Evolutionary conservation across 2,797 vertebrate species (phyloP), one percentile per base, ranked within the genome.

Genomic region (Poeciliopsis turneri): DNA sequence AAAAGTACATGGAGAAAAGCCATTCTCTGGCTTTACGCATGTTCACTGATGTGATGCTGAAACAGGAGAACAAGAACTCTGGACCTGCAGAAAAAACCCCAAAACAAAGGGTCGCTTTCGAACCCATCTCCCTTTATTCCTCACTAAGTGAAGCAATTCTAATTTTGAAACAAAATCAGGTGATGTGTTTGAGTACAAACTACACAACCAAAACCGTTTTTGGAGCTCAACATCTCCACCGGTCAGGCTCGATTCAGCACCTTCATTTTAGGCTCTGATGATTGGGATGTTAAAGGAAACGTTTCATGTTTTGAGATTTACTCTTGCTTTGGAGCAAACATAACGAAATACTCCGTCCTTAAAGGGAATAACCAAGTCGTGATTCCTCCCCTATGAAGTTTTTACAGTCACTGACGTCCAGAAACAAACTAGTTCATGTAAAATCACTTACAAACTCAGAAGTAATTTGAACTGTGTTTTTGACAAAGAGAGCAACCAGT

Each of bases 371-470:
- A 39, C 11, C 87, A 92, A 81, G 84, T 89, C 30, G 76, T 89
- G 10, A 90, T 93, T 86, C 90, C 92, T 47, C n/a, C 84, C 90
- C 0, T 90, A 87, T 51, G 90, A 92, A 70, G 79, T 84, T 0
- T 91, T 89, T 77, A 88, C 47, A 61, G 80, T 93, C 36, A 75
- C 72, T 43, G 71, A 39, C 23, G 45, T 61, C 1, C 51, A 57
- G 70, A 78, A 30, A 8, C 59, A 77, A 9, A 30, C 51, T 0
- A 68, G 57, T 68, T 12, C 7, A 30, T 89, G 90, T 83, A 46
- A 73, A 72, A 36, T 79, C 2, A 2, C 73, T 15, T 88, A 85
- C 69, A 88, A 51, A 76, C 86, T 93, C 1, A 73, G 45, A 68
- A 91, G 90, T 71, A 86, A 90, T 77, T 25, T 84, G 25, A 78